Conservation (phyloP, 2,113 vertebrate genomes). For the Aspiorhynchus laticeps region DNA sequence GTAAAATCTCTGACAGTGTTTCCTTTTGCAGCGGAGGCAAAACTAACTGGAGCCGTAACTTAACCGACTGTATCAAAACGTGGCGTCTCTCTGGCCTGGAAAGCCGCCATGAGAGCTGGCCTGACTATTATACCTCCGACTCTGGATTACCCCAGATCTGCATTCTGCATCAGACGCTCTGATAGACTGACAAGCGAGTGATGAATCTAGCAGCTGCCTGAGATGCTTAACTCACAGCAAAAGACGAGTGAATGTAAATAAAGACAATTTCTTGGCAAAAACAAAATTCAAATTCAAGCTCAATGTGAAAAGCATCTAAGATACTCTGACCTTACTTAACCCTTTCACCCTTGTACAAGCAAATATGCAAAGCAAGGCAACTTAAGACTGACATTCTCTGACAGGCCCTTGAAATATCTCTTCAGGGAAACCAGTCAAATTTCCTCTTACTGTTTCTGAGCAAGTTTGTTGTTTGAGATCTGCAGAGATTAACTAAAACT, state of each 20-base stretch:
- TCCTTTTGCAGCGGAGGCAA: not conserved
- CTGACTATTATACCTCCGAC: not conserved
- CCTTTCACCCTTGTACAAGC: constrained; percentile 15
- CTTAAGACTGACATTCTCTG: not conserved
- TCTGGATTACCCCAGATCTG: constrained; percentile 31
- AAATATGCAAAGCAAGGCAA: not conserved
- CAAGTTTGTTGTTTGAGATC: constrained; percentile 15
- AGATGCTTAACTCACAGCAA: not conserved
- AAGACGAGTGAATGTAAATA: not conserved
- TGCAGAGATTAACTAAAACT: not conserved
- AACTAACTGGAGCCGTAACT: constrained; percentile 26
- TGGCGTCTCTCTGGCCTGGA: constrained; percentile 28
- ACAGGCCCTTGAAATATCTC: constrained; percentile 28
- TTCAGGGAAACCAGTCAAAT: constrained; percentile 9
- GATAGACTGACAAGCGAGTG: constrained; percentile 48
- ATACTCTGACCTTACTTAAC: not conserved
- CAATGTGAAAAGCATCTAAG: not conserved
- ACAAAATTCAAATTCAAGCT: not conserved
- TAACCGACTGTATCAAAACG: constrained; percentile 35
- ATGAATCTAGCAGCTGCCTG: constrained; percentile 50
- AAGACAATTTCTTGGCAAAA: not conserved
- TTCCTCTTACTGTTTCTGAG: constrained; percentile 36
- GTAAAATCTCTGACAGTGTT: not conserved
- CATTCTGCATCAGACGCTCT: constrained; percentile 25
- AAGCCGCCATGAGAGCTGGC: constrained; percentile 24